These are phyloP conservation scores for Auanema sp. DNA, from an alignment of 2,888 invertebrate genomes.

Conservation along the genomic window DNA sequence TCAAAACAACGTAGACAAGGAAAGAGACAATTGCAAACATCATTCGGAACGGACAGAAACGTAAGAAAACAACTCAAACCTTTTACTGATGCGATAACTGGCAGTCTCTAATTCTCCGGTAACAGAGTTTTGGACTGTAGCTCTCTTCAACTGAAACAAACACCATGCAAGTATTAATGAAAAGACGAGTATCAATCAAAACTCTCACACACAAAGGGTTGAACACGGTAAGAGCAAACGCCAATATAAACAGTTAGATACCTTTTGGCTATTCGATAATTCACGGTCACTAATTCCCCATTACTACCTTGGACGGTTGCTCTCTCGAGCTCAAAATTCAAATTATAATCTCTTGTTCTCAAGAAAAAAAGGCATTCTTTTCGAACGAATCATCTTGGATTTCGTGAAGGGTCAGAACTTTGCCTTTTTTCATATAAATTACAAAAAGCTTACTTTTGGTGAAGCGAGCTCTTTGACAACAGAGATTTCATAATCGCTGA, in stretches of 20 bases:
- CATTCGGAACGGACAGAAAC: not conserved
- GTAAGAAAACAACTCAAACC: constrained; percentile 49
- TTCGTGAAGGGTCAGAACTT: constrained; percentile 2
- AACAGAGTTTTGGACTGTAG: constrained; percentile 67
- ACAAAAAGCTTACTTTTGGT: constrained; percentile 75
- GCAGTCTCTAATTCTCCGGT: constrained; percentile 81
- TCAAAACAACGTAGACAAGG: not conserved
- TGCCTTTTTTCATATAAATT: not conserved
- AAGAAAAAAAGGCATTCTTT: not conserved
- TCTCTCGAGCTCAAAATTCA: constrained; percentile 35
- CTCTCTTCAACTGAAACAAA: constrained; percentile 60
- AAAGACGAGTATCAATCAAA: constrained; percentile 7
- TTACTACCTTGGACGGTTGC: constrained; percentile 42
- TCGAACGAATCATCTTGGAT: not conserved
- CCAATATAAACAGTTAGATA: not conserved
- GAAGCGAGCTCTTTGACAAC: constrained; percentile 81
- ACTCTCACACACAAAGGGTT: constrained; percentile 1
- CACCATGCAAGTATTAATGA: constrained; percentile 8
- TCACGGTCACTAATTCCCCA: constrained; percentile 38
- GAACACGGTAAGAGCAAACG: not conserved
- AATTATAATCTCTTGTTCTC: not conserved
- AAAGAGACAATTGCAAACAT: not conserved
- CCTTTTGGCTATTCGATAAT: constrained; percentile 50
- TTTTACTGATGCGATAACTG: constrained; percentile 94
- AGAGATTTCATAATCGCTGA: constrained; percentile 83